These are phyloP conservation scores for Pogona vitticeps DNA, from an alignment of 2,113 vertebrate genomes.

Conservation along the genomic window DNA sequence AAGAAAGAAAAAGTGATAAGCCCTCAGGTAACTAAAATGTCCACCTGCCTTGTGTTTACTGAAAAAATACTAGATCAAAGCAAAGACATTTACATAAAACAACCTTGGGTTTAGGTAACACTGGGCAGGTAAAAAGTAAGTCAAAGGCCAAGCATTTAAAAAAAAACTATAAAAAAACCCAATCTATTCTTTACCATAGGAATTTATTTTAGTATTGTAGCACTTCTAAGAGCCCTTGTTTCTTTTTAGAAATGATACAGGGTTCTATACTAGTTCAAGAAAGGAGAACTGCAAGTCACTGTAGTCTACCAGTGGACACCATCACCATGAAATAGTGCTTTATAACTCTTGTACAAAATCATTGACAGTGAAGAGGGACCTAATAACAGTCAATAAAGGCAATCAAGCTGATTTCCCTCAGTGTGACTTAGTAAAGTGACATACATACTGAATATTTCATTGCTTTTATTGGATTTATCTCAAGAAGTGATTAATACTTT, in stretches of 20 bases:
- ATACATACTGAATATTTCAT: conserved; percentile 55
- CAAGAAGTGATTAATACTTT: conserved; percentile 20
- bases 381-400: conserved; percentile 52
- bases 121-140: background rate
- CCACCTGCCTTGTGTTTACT: background rate
- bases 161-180: too few relatives aligned
- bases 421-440: conserved; percentile 55
- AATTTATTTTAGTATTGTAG: background rate
- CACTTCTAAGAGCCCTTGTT: background rate
- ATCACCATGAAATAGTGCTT: conserved; percentile 54
- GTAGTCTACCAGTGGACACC: conserved; percentile 32
- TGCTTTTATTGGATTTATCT: conserved; percentile 51
- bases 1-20: background rate
- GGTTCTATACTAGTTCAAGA: background rate
- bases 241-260: conserved; percentile 11
- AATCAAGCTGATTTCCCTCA: conserved; percentile 49
- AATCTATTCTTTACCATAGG: background rate
- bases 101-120: background rate
- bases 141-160: background rate
- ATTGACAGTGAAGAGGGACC: conserved; percentile 61
- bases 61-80: background rate
- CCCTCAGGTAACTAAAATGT: background rate
- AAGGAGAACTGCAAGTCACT: conserved; percentile 51
- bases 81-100: background rate
- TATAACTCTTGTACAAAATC: conserved; percentile 63